Conservation (phyloP, 2,113 vertebrate species). For the human region GRCh38 chr18:55264501-55265000, state of each 20-base stretch:
- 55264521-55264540: not conserved
- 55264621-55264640: constrained; percentile 16
- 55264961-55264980: not conserved
- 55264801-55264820: constrained; percentile 25
- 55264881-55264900: constrained; percentile 32
- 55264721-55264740: not conserved
- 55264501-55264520: constrained; percentile 13
- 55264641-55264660: too few relatives aligned
- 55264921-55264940: not conserved
- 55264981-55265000: not conserved
- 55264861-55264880: not conserved
- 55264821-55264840: not conserved
- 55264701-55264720: not conserved
- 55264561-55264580: constrained; percentile 39
- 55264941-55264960: not conserved
- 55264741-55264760: not conserved
- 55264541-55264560: not conserved
- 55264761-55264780: not conserved
- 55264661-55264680: not conserved
- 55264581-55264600: not conserved
- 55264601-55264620: not conserved
- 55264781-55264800: not conserved
- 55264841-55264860: not conserved
- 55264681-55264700: not conserved
- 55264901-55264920: constrained; percentile 36